These are phyloP conservation scores for Neoniphon sammara DNA, from an alignment of 2,797 vertebrate genomes.

Conservation along the genomic window DNA sequence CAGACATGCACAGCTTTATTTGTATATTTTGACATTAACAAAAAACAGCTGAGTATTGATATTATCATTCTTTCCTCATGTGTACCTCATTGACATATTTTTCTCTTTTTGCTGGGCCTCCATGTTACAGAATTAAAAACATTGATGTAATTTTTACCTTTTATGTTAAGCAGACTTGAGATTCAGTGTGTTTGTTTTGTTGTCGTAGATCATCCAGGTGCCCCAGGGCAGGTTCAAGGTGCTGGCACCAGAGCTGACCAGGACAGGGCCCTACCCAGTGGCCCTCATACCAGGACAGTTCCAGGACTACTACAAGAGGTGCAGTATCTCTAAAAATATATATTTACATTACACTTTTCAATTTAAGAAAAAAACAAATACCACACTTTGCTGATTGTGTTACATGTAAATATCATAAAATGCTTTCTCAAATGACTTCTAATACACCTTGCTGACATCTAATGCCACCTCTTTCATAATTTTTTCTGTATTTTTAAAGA, in stretches of 20 bases:
- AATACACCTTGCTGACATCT: too few species aligned
- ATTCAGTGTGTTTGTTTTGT: constrained; percentile 3
- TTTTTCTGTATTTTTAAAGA: too few species aligned
- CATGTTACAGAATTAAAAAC: not conserved
- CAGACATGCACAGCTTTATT: too few species aligned
- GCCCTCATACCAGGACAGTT: constrained; percentile 99
- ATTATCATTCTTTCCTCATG: too few species aligned
- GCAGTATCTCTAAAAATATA: constrained; percentile 15
- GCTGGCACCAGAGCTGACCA: constrained; percentile 92
- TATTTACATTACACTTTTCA: not conserved
- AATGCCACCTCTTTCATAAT: too few species aligned
- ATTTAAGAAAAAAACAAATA: too few species aligned
- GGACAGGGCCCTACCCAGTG: constrained; percentile 95
- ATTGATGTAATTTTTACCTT: not conserved
- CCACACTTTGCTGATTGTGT: too few species aligned
- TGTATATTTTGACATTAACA: too few species aligned
- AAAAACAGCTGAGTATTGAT: too few species aligned
- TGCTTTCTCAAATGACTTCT: too few species aligned
- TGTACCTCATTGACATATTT: not conserved
- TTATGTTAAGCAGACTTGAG: not conserved
- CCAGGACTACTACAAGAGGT: constrained; percentile 99
- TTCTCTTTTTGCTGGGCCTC: not conserved
- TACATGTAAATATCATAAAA: too few species aligned
- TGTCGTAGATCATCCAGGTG: constrained; percentile 94
- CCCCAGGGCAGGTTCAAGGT: constrained; percentile 96